phyloP scores from a whole-genome alignment of 1,140 invertebrate species.

The Chionoecetes opilio region DNA sequence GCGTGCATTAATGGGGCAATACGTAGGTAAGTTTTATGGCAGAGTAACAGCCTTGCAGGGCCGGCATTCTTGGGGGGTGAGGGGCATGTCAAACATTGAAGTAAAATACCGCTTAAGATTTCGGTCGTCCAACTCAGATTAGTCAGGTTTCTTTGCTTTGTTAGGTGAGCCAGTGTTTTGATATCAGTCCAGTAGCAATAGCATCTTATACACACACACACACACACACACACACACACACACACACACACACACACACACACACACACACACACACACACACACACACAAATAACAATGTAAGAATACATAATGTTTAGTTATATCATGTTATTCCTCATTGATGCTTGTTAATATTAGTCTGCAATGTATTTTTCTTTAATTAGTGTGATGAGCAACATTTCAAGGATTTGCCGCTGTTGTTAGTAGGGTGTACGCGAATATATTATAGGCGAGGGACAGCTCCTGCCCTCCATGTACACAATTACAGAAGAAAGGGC shows the following conservation, averaged over 20 bases:
- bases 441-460: background rate
- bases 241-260: too few relatives aligned
- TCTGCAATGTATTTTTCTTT: background rate
- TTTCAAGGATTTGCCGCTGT: background rate
- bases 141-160: background rate
- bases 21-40: background rate
- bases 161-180: background rate
- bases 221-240: too few relatives aligned
- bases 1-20: background rate
- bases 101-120: background rate
- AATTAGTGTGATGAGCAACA: conserved; percentile 12
- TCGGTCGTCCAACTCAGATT: background rate
- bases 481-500: background rate
- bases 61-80: background rate
- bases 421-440: background rate
- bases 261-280: too few relatives aligned
- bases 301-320: background rate
- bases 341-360: background rate
- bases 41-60: background rate
- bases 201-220: too few relatives aligned
- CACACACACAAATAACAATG: background rate
- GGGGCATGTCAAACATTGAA: background rate
- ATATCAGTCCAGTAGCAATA: too few relatives aligned
- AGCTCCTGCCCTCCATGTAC: background rate
- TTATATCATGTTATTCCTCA: background rate